A percentile compares a stretch with the other conserved stretches of the same genome.
Evolutionary conservation across 1,140 invertebrate genomes (phyloP).

Genomic region (Cydia splendana): DNA sequence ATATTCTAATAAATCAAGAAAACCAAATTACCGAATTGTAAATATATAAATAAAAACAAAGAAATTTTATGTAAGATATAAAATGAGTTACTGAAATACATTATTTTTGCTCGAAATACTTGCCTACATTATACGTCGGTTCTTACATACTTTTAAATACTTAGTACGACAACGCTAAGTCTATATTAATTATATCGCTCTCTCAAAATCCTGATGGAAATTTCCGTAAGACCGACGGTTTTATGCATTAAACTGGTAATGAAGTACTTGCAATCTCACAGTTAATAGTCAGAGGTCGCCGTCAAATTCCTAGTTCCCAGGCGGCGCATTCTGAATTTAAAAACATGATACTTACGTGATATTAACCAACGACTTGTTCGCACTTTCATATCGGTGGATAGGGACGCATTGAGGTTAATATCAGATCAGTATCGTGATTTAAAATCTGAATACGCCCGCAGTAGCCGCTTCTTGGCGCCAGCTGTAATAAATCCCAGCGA

Average conservation of each 20-base stretch:
- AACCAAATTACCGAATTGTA: too few species aligned
- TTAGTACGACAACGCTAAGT: background rate
- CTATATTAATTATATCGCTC: background rate
- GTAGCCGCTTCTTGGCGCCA: conserved; percentile 26
- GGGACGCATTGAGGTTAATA: conserved; percentile 11
- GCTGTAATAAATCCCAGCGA: conserved; percentile 30
- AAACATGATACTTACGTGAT: conserved; percentile 34
- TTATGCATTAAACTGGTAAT: conserved; percentile 4
- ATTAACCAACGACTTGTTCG: conserved; percentile 36
- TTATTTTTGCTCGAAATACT: too few species aligned
- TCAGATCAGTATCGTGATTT: background rate
- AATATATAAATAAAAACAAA: too few species aligned
- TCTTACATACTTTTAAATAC: too few species aligned
- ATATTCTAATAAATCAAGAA: too few species aligned
- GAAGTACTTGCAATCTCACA: conserved; percentile 15
- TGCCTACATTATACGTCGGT: too few species aligned
- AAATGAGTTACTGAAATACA: too few species aligned
- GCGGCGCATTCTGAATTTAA: background rate
- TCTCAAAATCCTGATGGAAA: background rate
- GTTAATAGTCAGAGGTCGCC: conserved; percentile 23
- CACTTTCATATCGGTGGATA: conserved; percentile 25
- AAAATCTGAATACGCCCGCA: background rate
- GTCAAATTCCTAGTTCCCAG: conserved; percentile 22
- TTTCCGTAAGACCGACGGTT: background rate
- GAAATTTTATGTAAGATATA: too few species aligned